A percentile compares a stretch with the other conserved stretches of the same genome.
These are phyloP conservation scores for Eubasilissa splendida DNA, from an alignment of 2,888 invertebrate genomes.

Conservation along the genomic window DNA sequence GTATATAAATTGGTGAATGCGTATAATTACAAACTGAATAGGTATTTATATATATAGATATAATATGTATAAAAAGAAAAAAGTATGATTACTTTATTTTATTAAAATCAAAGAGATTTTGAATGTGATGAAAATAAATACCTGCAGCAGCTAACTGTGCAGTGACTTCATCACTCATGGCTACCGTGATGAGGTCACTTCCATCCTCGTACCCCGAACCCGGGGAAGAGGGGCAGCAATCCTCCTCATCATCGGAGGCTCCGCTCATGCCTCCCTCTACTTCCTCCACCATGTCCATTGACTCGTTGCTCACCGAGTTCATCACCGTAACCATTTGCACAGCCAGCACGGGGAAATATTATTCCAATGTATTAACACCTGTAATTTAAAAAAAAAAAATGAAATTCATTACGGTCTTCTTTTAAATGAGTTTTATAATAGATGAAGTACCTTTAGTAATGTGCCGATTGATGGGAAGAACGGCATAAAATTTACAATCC, in stretches of 20 bases:
- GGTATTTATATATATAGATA: background rate
- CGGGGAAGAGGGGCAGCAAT: conserved; percentile 86
- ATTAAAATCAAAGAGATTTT: too few species aligned
- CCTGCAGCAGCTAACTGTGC: conserved; percentile 97
- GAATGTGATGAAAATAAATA: conserved; percentile 63
- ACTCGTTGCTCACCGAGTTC: conserved; percentile 74
- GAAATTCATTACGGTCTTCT: too few species aligned
- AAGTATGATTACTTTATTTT: too few species aligned
- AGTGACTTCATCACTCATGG: conserved; percentile 94
- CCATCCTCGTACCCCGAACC: conserved; percentile 86
- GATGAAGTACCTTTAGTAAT: too few species aligned
- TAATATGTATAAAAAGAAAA: too few species aligned
- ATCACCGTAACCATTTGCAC: conserved; percentile 65
- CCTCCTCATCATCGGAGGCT: conserved; percentile 84
- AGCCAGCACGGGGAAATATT: background rate
- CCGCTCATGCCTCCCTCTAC: conserved; percentile 73
- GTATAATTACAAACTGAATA: too few species aligned
- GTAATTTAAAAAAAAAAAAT: background rate
- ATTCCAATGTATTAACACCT: conserved; percentile 54
- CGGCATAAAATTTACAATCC: too few species aligned
- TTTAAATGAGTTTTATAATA: too few species aligned
- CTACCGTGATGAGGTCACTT: conserved; percentile 86
- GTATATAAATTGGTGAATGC: too few species aligned
- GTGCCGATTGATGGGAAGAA: too few species aligned
- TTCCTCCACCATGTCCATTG: conserved; percentile 82